Base-by-base conservation (phyloP, 2,888 invertebrate species). In the Lithophane ornitopus region DNA sequence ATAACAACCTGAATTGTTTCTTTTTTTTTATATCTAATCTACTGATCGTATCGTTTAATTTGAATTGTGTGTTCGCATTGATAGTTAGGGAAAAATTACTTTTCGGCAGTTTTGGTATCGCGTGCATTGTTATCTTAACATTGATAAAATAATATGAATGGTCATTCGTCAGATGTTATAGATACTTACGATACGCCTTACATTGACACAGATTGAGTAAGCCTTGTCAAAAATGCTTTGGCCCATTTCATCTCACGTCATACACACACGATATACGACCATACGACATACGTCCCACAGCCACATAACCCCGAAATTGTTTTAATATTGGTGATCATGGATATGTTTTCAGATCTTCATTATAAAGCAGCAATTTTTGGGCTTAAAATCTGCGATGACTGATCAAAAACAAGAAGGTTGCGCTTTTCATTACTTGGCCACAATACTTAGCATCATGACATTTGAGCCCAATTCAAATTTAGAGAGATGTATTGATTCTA, bases 11-110 rank as follows among this genome's bases (percentile, higher is more conserved):
- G 46, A 61, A 59, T 59, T 26, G 8, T 34, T 54, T 62, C 12
- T 44, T 28, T 34, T 44, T 28, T 2, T 54, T 4, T 58, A 39
- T n/a, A 39, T 68, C 28, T 41, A 12, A 77, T 82, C 56, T 58
- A 14, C 9, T 16, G 46, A 80, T 74, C 41, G 14, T 80, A 74
- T 61, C 49, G 22, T 80, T 74, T 61, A 74, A 41, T 74, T 61
- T 61, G 11, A 62, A 2, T 76, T 44, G 39, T 39, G 49, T 59
- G 70, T 44, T 58, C 26, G 8, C 19, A n/a, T 46, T 70, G 19
- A 61, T 79, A 59, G 11, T n/a, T 49, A 73, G 8, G 22, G 22
- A 28, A n/a, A 22, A 28, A n/a, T 9, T 16, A 41, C 0, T 39
- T 61, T 59, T 80, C 26, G 39, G 41, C 39, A 39, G 52, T 71